A percentile compares a stretch with the other conserved stretches of the same genome.
These are phyloP conservation scores for Peromyscus leucopus DNA, from an alignment of 2,113 vertebrate genomes.

Conservation along the genomic window DNA sequence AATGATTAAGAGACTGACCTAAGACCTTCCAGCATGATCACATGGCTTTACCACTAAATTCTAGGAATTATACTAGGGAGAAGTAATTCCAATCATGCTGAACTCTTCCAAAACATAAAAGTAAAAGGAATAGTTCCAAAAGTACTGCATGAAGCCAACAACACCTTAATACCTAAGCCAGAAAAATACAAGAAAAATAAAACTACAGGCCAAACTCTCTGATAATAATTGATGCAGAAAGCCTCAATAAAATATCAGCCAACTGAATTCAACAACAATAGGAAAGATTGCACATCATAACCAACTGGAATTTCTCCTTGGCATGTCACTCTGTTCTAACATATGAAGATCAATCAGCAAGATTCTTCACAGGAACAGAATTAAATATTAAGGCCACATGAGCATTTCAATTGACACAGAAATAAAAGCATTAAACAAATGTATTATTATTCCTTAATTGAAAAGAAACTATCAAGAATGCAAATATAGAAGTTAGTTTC, in stretches of 20 bases:
- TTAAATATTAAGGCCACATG: not conserved
- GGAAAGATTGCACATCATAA: not conserved
- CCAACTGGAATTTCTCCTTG: not conserved
- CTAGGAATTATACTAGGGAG: not conserved
- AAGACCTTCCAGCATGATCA: not conserved
- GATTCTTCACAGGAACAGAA: not conserved
- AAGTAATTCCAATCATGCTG: not conserved
- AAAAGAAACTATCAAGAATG: not conserved
- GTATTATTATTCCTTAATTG: not conserved
- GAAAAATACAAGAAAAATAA: not conserved
- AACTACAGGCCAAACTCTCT: not conserved
- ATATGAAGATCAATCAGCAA: not conserved
- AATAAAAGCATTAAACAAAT: not conserved
- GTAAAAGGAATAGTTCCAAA: not conserved
- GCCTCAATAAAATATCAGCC: constrained; percentile 1
- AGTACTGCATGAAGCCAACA: not conserved
- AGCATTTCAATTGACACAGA: not conserved
- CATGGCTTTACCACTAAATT: not conserved
- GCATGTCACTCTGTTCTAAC: not conserved
- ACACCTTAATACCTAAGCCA: not conserved
- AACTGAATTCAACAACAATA: not conserved
- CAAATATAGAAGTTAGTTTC: not conserved
- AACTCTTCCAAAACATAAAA: not conserved
- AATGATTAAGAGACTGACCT: not conserved
- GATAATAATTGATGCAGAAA: constrained; percentile 19